These are phyloP conservation scores for Macrosiphum euphorbiae DNA, from an alignment of 2,888 invertebrate species.

Conservation along the genomic window DNA sequence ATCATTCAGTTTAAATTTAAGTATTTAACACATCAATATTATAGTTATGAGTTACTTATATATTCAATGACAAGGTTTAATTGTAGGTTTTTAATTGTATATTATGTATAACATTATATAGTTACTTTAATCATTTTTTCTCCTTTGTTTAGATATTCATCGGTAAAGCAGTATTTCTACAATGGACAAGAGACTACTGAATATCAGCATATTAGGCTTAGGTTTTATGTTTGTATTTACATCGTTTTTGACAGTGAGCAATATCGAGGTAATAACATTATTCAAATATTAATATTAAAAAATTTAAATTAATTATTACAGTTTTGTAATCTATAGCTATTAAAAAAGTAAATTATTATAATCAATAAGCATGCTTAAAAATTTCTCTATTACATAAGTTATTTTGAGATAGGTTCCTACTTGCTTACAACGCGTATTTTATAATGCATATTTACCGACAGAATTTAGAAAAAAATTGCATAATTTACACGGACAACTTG, in stretches of 20 bases:
- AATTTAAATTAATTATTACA: not conserved
- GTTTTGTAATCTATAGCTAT: not conserved
- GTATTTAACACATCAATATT: not conserved
- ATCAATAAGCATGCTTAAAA: not conserved
- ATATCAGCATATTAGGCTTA: conserved; percentile 89
- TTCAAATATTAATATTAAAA: not conserved
- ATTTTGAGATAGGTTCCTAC: not conserved
- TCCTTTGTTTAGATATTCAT: not conserved
- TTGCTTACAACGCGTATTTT: not conserved
- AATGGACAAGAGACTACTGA: conserved; percentile 73
- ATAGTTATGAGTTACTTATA: not conserved
- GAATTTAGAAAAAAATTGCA: not conserved
- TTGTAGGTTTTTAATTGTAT: not conserved
- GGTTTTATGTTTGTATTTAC: conserved; percentile 98
- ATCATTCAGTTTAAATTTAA: not conserved
- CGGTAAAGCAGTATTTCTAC: not conserved
- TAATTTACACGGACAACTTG: too few relatives aligned
- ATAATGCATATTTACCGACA: not conserved
- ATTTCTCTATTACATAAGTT: not conserved
- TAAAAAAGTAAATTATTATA: not conserved
- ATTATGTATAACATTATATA: not conserved
- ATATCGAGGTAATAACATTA: conserved; percentile 83
- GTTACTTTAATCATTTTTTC: not conserved
- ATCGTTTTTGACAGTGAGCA: conserved; percentile 97
- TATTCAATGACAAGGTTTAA: not conserved